Percentiles rank a stretch among this genome's conserved stretches.
phyloP scores from a whole-genome alignment of 1,140 invertebrate species.

The Drosophila virilis region DNA sequence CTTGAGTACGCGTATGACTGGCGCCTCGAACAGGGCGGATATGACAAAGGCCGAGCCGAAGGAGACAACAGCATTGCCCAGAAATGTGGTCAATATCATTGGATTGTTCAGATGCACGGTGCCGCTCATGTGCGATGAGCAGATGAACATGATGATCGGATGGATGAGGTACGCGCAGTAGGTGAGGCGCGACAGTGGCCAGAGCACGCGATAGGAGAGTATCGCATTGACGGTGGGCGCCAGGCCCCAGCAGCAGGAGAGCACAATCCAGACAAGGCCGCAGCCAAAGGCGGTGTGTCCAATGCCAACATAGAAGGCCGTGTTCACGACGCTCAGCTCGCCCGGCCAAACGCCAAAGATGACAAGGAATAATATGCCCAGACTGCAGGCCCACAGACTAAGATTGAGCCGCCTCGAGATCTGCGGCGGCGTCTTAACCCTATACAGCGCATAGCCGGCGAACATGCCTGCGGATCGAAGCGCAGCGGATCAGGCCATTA shows the following conservation, averaged over 20 bases:
- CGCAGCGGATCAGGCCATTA: too few relatives aligned
- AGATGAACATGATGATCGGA: constrained; percentile 92
- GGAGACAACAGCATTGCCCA: constrained; percentile 91
- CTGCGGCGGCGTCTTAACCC: constrained; percentile 88
- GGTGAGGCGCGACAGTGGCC: constrained; percentile 94
- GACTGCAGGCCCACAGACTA: constrained; percentile 87
- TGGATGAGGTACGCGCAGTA: constrained; percentile 96
- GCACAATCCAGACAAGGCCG: constrained; percentile 91
- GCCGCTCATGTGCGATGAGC: constrained; percentile 90
- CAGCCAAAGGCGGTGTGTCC: constrained; percentile 90
- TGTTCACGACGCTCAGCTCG: constrained; percentile 88
- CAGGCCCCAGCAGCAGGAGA: constrained; percentile 91
- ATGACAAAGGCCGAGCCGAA: constrained; percentile 91
- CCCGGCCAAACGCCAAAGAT: constrained; percentile 91
- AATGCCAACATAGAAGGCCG: constrained; percentile 88
- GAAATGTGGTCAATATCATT: constrained; percentile 90
- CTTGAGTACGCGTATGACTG: constrained; percentile 91
- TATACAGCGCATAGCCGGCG: constrained; percentile 90
- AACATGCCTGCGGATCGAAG: constrained; percentile 86
- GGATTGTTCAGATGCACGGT: constrained; percentile 90
- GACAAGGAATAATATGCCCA: constrained; percentile 87
- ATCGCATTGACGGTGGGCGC: constrained; percentile 90
- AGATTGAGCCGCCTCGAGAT: constrained; percentile 87
- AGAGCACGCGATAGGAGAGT: constrained; percentile 91
- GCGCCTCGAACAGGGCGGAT: constrained; percentile 91